Evolutionary conservation across 2,797 vertebrate genomes (phyloP).

Genomic region (Enteromius paludinosus): DNA sequence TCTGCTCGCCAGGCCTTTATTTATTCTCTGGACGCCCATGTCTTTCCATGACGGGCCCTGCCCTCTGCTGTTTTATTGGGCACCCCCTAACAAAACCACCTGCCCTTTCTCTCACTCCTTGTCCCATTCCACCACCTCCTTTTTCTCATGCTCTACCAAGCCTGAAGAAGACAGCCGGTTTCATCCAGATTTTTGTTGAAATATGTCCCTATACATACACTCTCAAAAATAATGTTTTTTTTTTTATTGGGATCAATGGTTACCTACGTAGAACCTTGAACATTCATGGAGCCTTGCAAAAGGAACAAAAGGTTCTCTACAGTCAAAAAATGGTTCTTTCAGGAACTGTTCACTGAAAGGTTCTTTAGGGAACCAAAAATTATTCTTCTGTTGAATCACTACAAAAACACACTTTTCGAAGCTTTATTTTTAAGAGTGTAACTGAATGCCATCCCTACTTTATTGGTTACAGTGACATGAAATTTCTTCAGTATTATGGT

Average conservation of each 20-base stretch:
- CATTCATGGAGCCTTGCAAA: background rate
- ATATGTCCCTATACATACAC: background rate
- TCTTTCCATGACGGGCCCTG: conserved; percentile 66
- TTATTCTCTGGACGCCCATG: conserved; percentile 63
- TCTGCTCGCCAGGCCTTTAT: conserved; percentile 64
- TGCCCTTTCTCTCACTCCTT: conserved; percentile 22
- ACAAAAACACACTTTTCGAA: no score
- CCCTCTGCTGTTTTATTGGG: conserved; percentile 65
- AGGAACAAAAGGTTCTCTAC: no score
- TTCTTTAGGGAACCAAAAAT: no score
- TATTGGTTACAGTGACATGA: background rate
- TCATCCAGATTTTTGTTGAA: conserved; percentile 16
- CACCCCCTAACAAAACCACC: conserved; percentile 34
- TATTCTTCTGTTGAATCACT: no score
- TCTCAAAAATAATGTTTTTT: background rate
- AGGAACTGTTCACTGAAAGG: no score
- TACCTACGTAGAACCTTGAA: background rate
- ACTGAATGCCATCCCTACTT: background rate
- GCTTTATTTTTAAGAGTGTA: no score
- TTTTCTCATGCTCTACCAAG: conserved; percentile 34
- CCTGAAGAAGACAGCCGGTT: conserved; percentile 12
- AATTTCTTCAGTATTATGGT: background rate
- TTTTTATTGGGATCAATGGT: background rate
- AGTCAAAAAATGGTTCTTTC: no score
- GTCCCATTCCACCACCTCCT: conserved; percentile 3